Percentiles rank a stretch among this genome's conserved stretches.
Evolutionary conservation across 2,797 vertebrate genomes (phyloP).

Genomic region (Acanthurus lineatus): DNA sequence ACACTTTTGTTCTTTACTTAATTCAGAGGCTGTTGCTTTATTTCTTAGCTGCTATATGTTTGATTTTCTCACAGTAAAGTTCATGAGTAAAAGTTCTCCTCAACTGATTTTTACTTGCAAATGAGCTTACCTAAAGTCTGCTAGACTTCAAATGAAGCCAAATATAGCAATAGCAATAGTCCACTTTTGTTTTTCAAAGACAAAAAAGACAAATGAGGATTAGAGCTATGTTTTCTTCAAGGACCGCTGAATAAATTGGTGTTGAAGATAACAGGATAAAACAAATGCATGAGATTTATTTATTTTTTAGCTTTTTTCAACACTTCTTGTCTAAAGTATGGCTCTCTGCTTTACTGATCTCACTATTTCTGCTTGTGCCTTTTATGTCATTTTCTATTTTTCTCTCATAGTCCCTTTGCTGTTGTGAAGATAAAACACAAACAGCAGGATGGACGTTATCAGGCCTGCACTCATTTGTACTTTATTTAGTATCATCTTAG

Average conservation of each 20-base stretch:
- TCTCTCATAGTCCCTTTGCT: not conserved
- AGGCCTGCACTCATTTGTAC: constrained; percentile 33
- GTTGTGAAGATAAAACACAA: constrained; percentile 13
- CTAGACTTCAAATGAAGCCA: constrained; percentile 30
- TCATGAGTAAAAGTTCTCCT: not conserved
- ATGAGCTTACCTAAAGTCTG: not conserved
- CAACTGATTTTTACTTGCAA: constrained; percentile 6
- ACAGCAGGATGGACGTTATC: constrained; percentile 27
- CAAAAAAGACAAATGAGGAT: not conserved
- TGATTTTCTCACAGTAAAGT: constrained; percentile 23
- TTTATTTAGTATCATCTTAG: constrained; percentile 29
- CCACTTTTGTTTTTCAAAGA: constrained; percentile 1
- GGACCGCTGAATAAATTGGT: not conserved
- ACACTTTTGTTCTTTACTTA: constrained; percentile 1
- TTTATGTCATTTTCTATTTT: constrained; percentile 4
- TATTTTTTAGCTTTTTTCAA: not conserved
- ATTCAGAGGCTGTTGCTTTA: not conserved
- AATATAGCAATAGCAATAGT: constrained; percentile 11
- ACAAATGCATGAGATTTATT: not conserved
- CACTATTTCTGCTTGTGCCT: not conserved
- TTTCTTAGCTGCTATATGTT: not conserved
- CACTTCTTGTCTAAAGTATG: constrained; percentile 6
- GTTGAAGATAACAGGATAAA: not conserved
- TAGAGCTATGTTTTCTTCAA: constrained; percentile 22
- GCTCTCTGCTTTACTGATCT: not conserved